Evolutionary conservation across 1,140 invertebrate species (phyloP).

Genomic region (Nixonia krombeini): DNA sequence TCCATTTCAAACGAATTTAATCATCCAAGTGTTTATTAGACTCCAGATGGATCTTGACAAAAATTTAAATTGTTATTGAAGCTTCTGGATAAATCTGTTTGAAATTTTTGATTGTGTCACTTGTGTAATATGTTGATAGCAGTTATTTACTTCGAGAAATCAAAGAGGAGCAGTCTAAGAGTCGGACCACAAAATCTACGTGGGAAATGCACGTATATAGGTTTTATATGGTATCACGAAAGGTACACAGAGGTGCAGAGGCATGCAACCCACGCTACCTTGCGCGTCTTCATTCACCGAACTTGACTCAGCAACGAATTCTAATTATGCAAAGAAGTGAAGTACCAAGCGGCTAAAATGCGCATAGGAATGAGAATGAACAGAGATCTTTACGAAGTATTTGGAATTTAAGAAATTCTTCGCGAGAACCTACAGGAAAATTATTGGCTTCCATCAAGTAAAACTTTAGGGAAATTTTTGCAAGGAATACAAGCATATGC

Average conservation of each 20-base stretch:
- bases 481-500: constrained; percentile 21
- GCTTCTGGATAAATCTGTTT: too few species aligned
- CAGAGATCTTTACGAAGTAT: constrained; percentile 50
- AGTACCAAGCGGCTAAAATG: constrained; percentile 47
- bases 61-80: too few species aligned
- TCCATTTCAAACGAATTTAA: too few species aligned
- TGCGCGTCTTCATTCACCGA: constrained; percentile 41
- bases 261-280: constrained; percentile 27
- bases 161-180: too few species aligned
- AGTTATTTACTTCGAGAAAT: too few species aligned
- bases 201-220: constrained; percentile 33
- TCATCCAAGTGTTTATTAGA: too few species aligned
- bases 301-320: constrained; percentile 46
- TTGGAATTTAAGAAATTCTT: constrained; percentile 50
- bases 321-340: constrained; percentile 52
- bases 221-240: constrained; percentile 30
- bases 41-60: too few species aligned
- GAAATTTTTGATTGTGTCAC: too few species aligned
- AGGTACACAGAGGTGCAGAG: constrained; percentile 15
- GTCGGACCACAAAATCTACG: constrained; percentile 8
- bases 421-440: constrained; percentile 34
- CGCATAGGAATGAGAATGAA: constrained; percentile 50
- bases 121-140: too few species aligned
- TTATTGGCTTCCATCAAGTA: constrained; percentile 38
- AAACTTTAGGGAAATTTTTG: constrained; percentile 37